Base-by-base conservation (phyloP, 1,140 invertebrate genomes). In the Panagrolaimus sp. region DNA sequence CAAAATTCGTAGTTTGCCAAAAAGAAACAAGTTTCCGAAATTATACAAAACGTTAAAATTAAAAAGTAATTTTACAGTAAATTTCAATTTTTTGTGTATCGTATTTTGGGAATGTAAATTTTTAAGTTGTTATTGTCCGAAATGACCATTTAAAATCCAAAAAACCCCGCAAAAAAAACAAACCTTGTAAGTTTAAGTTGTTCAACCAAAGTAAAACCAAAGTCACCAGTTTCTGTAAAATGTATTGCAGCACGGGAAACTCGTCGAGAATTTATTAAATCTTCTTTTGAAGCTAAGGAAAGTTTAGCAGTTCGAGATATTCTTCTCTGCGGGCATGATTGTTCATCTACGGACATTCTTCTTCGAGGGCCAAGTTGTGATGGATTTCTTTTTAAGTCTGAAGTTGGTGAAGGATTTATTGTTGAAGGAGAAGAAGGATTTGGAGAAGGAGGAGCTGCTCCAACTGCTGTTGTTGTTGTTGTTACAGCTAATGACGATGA, bases 171-270 rank as follows among this genome's bases (percentile, higher is more conserved):
- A 66, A 62, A 58, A 15, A 62, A 9, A 48, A 70, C 68, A 4
- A 67, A 73, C 71, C 71, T 73, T 28, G 64, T 73, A 17, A 73
- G 63, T 62, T 73, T 73, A 15, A 73, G 45, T 10, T 73, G 72
- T 48, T 73, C 72, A 9, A 71, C 26, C 32, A 75, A 45, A 0
- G 68, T 73, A 12, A 75, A 44, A 17, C 73, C 72, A 52, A 73
- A 70, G 43, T 73, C 72, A n/a, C 72, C 73, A 43, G 73, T 73
- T 28, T 73, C 68, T 6, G 32, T 38, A n/a, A 70, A 70, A n/a
- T 70, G 65, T 12, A 66, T 66, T 3, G 68, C 58, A 17, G 68
- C 68, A 8, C 52, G 15, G 0, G 52, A 58, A 14, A 58, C 52
- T 12, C 52, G 21, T 58, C 52, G 52, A 12, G 52, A 58, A 58